Base-by-base conservation (phyloP, 1,140 invertebrate species). In the Drosophila nasuta region DNA sequence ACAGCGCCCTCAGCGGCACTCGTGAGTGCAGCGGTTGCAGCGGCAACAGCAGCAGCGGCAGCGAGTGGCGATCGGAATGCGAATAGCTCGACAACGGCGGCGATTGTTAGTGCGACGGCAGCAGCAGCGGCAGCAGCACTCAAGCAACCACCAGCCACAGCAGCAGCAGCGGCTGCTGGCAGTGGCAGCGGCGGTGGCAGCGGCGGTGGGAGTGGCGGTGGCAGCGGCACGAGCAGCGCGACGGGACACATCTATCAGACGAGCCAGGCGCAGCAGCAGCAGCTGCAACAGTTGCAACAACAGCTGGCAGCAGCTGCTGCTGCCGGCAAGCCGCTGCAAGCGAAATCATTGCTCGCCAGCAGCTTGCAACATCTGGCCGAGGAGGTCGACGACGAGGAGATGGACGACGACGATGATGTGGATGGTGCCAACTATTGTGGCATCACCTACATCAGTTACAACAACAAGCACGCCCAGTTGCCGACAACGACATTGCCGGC, bases 391-490 rank as follows among this genome's bases (percentile, higher is more conserved):
- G 89, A 91, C 25, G 91, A 91, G 28, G 86, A 90, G 25, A 75
- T 91, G 57, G 81, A 85, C 33, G 91, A 92, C 17, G 91, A 92
- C 13, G 89, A 91, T 17, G 87, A 88, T 56, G 87, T 82, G 11
- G 81, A 85, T 63, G 91, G 77, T 15, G 91, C 91, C 65, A 91
- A 92, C 66, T 91, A 92, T 13, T 91, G 87, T 38, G 91, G 91
- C 75, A 92, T 92, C 57, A 92, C 91, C 8, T 92, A 82, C 58
- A 92, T 92, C 13, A 91, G 82, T 54, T 92, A 92, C 75, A 92
- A 92, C 79, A 92, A 92, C 64, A 92, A 92, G 69, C 87, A 91
- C 25, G 90, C 91, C 10, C 87, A 91, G 73, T 38, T 92, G 77
- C 91, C 91, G 52, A 82, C 90, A 15, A 82, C 83, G 13, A 89